Evolutionary conservation across 2,888 invertebrate genomes (phyloP), one percentile per base, ranked within the genome.

Genomic region (Ochropleura leucogaster): DNA sequence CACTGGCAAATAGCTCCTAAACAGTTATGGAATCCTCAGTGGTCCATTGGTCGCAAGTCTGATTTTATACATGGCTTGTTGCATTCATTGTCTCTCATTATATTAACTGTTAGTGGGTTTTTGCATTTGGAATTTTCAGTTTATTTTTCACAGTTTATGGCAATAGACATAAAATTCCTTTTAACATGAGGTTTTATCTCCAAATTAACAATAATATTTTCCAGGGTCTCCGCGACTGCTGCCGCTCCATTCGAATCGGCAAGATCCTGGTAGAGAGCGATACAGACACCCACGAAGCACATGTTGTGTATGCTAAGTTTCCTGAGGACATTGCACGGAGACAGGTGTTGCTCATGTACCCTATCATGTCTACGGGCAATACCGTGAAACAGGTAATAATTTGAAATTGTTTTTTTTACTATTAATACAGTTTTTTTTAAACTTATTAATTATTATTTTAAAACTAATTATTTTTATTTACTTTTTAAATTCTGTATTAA

Each of bases 361-460:
- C 99, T 14, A 99, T 99, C 74, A 99, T 99, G 99, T 99, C 99
- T 81, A 99, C 99, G 0, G 99, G 99, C 3, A 99, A 99, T 92
- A 99, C 99, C 64, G 99, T 99, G 9, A 98, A 97, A 88, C 98
- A 98, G 96, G 97, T 97, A 57, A 60, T 20, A 12, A 3, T 30
- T 6, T 8, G 0, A 16, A n/a, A 12, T n/a, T 3, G 3, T 44
- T 12, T 60, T 40, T 40, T 57, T 57, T 57, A 57, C 14, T 8
- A 14, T 14, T 6, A 14, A 14, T 10, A 20, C 3, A 57, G n/a
- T n/a, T n/a, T n/a, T n/a, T n/a, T n/a, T n/a, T n/a, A n/a, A n/a
- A n/a, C n/a, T n/a, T n/a, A n/a, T n/a, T n/a, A n/a, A n/a, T n/a
- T n/a, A n/a, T n/a, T n/a, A n/a, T n/a, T n/a, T n/a, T n/a, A n/a